Conservation (phyloP, 2,888 invertebrate species). For the Nipponacmea schrenckii region DNA sequence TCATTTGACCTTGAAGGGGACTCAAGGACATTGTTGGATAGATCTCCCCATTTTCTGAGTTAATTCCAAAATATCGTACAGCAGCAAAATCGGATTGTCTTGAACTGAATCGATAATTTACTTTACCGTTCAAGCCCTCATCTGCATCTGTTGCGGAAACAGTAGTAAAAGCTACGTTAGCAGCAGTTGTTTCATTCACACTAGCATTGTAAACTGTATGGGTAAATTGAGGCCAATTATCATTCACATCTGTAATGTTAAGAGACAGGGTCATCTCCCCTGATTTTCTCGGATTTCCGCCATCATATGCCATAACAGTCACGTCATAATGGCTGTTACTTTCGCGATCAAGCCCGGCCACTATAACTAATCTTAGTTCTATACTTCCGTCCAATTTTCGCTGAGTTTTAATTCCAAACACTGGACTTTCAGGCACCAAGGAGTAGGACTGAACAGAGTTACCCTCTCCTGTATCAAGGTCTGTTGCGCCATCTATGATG, state of each 20-base stretch:
- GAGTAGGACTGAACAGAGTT: neutral
- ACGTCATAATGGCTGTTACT: neutral
- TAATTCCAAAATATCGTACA: neutral
- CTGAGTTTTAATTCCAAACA: neutral
- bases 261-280: neutral
- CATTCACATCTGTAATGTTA: neutral
- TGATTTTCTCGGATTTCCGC: neutral
- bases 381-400: constrained; percentile 2
- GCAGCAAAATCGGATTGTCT: neutral
- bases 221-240: neutral
- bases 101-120: neutral
- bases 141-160: neutral
- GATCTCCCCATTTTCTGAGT: neutral
- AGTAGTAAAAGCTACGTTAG: neutral
- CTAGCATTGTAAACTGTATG: neutral
- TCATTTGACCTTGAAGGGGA: neutral
- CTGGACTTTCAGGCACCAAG: neutral
- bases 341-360: neutral
- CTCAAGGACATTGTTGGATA: neutral
- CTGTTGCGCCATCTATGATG: neutral
- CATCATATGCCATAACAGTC: neutral
- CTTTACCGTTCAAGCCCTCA: neutral
- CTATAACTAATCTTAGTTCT: neutral
- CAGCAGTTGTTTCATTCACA: neutral
- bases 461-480: neutral